Percentiles rank a stretch among this genome's conserved stretches.
Conservation (phyloP, 1,140 invertebrate species). For the roundworm (Caenorhabditis elegans) region WBcel235 BX284602.5:6526001-6526500, state of each 20-base stretch:
- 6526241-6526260: not conserved
- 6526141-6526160: not conserved
- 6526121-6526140: slow-evolving; percentile 5
- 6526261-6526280: not conserved
- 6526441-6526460: not conserved
- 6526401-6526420: slow-evolving; percentile 14
- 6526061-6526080: not conserved
- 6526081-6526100: no score
- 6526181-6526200: not conserved
- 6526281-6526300: not conserved
- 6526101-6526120: not conserved
- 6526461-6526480: not conserved
- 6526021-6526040: not conserved
- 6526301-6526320: not conserved
- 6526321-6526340: not conserved
- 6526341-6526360: not conserved
- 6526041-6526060: not conserved
- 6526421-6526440: slow-evolving; percentile 16
- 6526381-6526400: not conserved
- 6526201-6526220: not conserved
- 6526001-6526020: not conserved
- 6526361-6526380: not conserved
- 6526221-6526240: not conserved
- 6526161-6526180: not conserved
- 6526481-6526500: slow-evolving; percentile 42